These are phyloP conservation scores for Pipistrellus nathusii DNA, from an alignment of 2,797 vertebrate species.

Conservation along the genomic window DNA sequence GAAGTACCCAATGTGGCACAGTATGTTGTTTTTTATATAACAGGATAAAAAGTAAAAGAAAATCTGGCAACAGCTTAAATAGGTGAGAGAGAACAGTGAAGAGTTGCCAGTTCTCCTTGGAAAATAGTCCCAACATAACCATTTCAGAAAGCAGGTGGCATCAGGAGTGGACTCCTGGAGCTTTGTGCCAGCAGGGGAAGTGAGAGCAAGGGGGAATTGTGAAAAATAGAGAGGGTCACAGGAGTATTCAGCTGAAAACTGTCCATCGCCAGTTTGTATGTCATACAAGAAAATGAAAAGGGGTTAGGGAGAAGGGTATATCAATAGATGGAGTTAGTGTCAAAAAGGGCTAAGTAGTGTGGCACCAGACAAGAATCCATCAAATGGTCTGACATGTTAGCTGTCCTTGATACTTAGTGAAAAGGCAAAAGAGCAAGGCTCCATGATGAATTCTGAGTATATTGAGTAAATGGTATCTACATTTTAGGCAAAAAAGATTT, in stretches of 20 bases:
- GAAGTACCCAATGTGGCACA: constrained; percentile 74
- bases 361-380: neutral
- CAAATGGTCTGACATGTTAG: neutral
- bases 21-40: neutral
- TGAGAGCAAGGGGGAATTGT: neutral
- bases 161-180: neutral
- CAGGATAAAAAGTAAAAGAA: neutral
- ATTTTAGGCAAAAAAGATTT: neutral
- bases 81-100: neutral
- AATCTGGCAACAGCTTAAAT: neutral
- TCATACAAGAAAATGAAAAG: neutral
- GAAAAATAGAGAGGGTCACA: neutral
- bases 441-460: neutral
- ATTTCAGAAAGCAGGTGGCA: neutral
- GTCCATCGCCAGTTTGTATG: too few species aligned
- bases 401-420: neutral
- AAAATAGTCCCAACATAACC: neutral
- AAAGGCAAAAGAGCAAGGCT: constrained; percentile 16
- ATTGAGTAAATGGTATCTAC: neutral
- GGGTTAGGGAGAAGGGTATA: neutral
- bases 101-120: neutral
- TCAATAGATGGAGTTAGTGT: neutral
- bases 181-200: neutral
- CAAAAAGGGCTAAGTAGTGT: neutral
- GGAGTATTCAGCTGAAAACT: neutral